These are phyloP conservation scores for Tetranychus truncatus DNA, from an alignment of 2,888 invertebrate species.

Conservation along the genomic window DNA sequence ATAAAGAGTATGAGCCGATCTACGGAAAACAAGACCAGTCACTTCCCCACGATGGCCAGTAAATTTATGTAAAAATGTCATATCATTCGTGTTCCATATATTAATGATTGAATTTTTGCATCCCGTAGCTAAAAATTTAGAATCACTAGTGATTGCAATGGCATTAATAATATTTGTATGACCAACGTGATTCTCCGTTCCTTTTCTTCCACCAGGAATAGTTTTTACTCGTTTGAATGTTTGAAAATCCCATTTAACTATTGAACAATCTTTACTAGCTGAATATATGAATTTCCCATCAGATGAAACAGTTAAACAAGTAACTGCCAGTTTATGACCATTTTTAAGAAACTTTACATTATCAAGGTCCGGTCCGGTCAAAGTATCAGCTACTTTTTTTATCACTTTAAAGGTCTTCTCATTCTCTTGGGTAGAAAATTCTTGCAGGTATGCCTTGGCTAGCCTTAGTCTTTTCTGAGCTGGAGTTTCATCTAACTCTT, in stretches of 20 bases:
- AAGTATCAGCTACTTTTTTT: conserved; percentile 49
- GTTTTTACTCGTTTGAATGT: conserved; percentile 31
- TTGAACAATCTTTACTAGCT: conserved; percentile 67
- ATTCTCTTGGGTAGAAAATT: conserved; percentile 62
- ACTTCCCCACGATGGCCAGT: conserved; percentile 36
- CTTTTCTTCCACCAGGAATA: conserved; percentile 30
- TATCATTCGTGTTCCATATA: conserved; percentile 60
- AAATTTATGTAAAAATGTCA: conserved; percentile 58
- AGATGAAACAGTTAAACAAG: conserved; percentile 55
- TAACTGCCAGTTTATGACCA: conserved; percentile 57
- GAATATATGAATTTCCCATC: conserved; percentile 55
- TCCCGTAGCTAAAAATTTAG: conserved; percentile 57
- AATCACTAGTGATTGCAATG: conserved; percentile 56
- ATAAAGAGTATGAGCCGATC: conserved; percentile 61
- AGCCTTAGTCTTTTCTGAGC: conserved; percentile 75
- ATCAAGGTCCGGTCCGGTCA: conserved; percentile 27
- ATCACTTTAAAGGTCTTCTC: conserved; percentile 65
- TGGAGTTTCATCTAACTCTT: conserved; percentile 44
- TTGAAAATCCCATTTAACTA: conserved; percentile 53
- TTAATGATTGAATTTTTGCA: conserved; percentile 50
- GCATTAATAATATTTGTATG: conserved; percentile 40
- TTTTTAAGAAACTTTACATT: conserved; percentile 38
- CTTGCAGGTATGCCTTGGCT: conserved; percentile 70
- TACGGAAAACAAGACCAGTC: conserved; percentile 58
- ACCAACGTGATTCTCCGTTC: conserved; percentile 28